Percentiles rank a stretch among this genome's conserved stretches.
Evolutionary conservation across 2,888 invertebrate species (phyloP).

Genomic region (Tinea semifulvella): DNA sequence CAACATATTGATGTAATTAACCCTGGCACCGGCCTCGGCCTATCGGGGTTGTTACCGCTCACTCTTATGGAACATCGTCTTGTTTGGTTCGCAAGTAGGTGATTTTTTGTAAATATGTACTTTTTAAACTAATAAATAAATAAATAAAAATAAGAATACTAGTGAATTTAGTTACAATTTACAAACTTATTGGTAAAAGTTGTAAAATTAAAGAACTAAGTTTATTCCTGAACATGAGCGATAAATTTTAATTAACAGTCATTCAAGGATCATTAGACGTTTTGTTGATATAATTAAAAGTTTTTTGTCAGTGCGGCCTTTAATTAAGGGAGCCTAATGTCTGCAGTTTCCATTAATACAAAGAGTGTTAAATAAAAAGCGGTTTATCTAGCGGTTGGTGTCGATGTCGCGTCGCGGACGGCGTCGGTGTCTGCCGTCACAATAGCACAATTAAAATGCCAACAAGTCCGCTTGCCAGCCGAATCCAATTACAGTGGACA

Average conservation of each 20-base stretch:
- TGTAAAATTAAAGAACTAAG: too few relatives aligned
- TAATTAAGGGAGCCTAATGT: conserved; percentile 7
- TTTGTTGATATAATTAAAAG: not conserved
- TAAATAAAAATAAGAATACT: too few relatives aligned
- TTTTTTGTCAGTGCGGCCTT: not conserved
- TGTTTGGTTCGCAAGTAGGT: too few relatives aligned
- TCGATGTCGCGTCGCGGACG: conserved; percentile 38
- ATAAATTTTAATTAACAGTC: not conserved
- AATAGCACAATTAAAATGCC: conserved; percentile 68
- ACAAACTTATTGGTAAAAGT: not conserved
- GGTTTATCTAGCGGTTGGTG: conserved; percentile 41
- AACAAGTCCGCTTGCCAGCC: conserved; percentile 63
- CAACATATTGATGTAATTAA: too few relatives aligned
- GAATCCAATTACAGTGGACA: conserved; percentile 66
- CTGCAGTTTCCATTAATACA: conserved; percentile 11
- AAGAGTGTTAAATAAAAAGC: conserved; percentile 41
- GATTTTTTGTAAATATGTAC: too few relatives aligned
- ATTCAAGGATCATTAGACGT: not conserved
- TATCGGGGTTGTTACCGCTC: too few relatives aligned
- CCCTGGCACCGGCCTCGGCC: too few relatives aligned
- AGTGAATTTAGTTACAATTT: too few relatives aligned
- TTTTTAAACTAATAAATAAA: too few relatives aligned
- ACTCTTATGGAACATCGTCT: too few relatives aligned
- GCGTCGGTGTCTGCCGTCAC: conserved; percentile 54
- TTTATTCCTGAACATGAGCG: too few relatives aligned